Percentiles rank a stretch among this genome's conserved stretches.
Evolutionary conservation across 2,113 vertebrate species (phyloP).

Genomic region (Daubentonia madagascariensis): DNA sequence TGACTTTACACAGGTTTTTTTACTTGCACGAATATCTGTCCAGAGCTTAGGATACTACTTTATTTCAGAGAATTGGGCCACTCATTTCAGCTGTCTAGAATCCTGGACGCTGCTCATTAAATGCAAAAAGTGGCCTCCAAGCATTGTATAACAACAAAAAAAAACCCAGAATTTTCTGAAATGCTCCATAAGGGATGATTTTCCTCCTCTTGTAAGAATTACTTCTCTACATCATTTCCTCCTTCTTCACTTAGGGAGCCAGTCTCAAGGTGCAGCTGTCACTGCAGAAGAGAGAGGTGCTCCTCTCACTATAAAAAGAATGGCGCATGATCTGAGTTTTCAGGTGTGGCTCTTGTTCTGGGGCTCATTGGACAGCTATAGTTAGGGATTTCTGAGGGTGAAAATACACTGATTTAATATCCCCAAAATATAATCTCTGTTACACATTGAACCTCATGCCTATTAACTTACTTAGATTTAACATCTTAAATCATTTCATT

Average conservation of each 20-base stretch:
- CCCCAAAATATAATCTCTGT: not conserved
- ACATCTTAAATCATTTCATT: not conserved
- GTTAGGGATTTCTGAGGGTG: not conserved
- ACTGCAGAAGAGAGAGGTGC: not conserved
- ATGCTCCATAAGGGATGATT: not conserved
- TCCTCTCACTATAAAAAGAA: not conserved
- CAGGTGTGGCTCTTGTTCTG: not conserved
- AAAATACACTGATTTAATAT: not conserved
- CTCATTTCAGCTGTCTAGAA: not conserved
- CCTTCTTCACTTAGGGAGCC: not conserved
- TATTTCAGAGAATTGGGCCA: not conserved
- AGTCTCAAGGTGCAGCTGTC: not conserved
- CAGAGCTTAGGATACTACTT: not conserved
- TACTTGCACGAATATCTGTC: not conserved
- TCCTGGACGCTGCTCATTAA: not conserved
- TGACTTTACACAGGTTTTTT: not conserved
- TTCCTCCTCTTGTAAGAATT: not conserved
- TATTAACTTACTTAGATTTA: not conserved
- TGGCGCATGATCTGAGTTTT: too few relatives aligned
- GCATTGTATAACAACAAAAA: not conserved
- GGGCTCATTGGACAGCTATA: not conserved
- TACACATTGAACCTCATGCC: not conserved
- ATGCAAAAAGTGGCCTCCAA: not conserved
- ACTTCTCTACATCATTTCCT: not conserved
- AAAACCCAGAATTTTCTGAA: not conserved